These are phyloP conservation scores for Tichodroma muraria DNA, from an alignment of 2,113 vertebrate genomes.

Conservation along the genomic window DNA sequence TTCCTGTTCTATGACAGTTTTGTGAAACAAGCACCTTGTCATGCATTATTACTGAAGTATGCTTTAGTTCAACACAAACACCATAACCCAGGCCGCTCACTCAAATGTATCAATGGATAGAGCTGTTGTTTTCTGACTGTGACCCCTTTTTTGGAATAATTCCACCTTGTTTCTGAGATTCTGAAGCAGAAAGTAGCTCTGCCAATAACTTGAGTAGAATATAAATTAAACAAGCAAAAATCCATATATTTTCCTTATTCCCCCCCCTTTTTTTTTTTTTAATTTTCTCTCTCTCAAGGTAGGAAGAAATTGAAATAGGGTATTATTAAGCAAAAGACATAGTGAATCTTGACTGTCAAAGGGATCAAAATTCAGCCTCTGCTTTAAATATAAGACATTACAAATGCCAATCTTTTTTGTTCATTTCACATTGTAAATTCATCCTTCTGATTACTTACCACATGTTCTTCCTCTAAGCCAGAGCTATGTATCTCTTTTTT, in stretches of 20 bases:
- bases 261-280: not conserved
- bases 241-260: not conserved
- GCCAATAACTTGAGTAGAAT: not conserved
- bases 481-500: not conserved
- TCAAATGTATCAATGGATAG: not conserved
- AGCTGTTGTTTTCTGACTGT: not conserved
- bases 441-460: not conserved
- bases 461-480: not conserved
- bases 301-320: not conserved
- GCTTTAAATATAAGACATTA: not conserved
- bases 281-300: not conserved
- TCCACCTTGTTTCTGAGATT: not conserved
- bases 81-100: not conserved
- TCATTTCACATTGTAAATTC: not conserved
- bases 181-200: not conserved
- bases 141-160: not conserved
- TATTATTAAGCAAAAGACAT: not conserved
- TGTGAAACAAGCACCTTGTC: not conserved
- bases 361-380: not conserved
- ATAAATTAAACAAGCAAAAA: not conserved
- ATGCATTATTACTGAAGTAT: not conserved
- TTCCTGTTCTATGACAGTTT: not conserved
- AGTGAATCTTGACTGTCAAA: not conserved
- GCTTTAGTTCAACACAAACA: not conserved
- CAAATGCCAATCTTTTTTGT: accelerated